phyloP scores from a whole-genome alignment of 30 jellyfish, hydroid and myxozoan genomes.

The Mastigias papua region DNA sequence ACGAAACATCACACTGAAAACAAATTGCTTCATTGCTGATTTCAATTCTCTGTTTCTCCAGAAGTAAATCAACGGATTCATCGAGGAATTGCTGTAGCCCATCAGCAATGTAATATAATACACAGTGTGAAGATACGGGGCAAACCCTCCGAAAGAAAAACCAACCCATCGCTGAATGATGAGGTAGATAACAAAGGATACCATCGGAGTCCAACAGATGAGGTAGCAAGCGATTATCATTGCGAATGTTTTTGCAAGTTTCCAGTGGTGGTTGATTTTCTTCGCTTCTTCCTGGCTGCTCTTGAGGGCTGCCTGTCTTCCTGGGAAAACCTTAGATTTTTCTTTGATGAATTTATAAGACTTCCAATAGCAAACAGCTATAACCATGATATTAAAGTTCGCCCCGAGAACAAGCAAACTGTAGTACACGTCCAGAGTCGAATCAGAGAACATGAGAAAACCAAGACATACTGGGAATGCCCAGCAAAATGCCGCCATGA shows the following conservation, averaged over 20 bases:
- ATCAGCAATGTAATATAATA: conserved; percentile 40
- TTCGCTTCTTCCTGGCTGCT: neutral
- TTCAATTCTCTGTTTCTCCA: conserved; percentile 59
- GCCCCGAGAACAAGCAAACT: conserved; percentile 47
- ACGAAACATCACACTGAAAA: too few species aligned
- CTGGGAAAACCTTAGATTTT: conserved; percentile 47
- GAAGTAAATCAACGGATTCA: conserved; percentile 65
- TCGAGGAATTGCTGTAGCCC: conserved; percentile 58
- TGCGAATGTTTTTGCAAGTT: conserved; percentile 66
- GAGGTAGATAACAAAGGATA: conserved; percentile 33
- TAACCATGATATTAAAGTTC: conserved; percentile 8
- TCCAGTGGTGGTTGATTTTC: conserved; percentile 54
- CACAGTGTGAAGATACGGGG: conserved; percentile 39
- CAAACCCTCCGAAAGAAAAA: conserved; percentile 9
- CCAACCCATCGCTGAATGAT: conserved; percentile 19
- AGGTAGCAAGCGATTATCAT: conserved; percentile 56
- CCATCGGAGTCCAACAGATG: conserved; percentile 76
- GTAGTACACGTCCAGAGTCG: conserved; percentile 42
- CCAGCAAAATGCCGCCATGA: conserved; percentile 47
- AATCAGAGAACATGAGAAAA: conserved; percentile 40
- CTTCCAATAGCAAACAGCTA: conserved; percentile 37
- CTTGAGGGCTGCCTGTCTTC: neutral
- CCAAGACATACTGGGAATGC: conserved; percentile 46
- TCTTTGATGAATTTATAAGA: conserved; percentile 51
- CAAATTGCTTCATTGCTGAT: too few species aligned